Evolutionary conservation across 2,113 vertebrate genomes (phyloP), one percentile per base, ranked within the genome.

Genomic region (Hymenochirus boettgeri): DNA sequence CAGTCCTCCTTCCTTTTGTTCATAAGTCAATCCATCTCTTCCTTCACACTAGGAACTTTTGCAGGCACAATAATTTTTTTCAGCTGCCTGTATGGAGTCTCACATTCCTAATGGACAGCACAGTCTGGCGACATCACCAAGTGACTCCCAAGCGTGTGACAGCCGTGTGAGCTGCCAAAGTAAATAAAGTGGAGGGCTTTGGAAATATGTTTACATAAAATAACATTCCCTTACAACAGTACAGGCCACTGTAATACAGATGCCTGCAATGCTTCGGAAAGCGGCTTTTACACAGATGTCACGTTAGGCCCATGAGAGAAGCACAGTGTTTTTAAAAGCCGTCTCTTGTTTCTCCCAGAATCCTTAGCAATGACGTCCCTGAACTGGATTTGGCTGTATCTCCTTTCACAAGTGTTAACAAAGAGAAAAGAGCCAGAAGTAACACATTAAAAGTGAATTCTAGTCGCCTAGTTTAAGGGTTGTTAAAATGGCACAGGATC

Each of bases 211-310:
- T 69, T 69, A 60, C 33, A 52, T 29, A 52, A 52, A 35, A 52
- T 29, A 31, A 13, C 27, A 42, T 21, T 23, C 33, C 3, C 13
- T 45, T 60, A n/a, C 46, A 45, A 26, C 39, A 27, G 62, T 47
- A 11, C 55, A 51, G 39, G 65, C 33, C 24, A 69, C 42, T 26
- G 47, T 52, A 26, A 24, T 4, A 18, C 56, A 60, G 65, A 59
- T 53, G 63, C 42, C 19, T 29, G 63, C 47, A 31, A 60, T 48
- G 29, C 23, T 51, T 25, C 23, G 46, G 18, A 48, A 48, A 48
- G 60, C 52, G 46, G 39, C 27, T 23, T 53, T 21, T 31, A 27
- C 55, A 67, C 56, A 57, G 65, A 69, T 58, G 56, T 69, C 65
- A 55, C 33, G 15, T 26, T 37, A 47, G 39, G 23, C 19, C 65